A percentile compares a stretch with the other conserved stretches of the same genome.
Conservation (phyloP, 2,113 vertebrate species). For the Pampusana beccarii region DNA sequence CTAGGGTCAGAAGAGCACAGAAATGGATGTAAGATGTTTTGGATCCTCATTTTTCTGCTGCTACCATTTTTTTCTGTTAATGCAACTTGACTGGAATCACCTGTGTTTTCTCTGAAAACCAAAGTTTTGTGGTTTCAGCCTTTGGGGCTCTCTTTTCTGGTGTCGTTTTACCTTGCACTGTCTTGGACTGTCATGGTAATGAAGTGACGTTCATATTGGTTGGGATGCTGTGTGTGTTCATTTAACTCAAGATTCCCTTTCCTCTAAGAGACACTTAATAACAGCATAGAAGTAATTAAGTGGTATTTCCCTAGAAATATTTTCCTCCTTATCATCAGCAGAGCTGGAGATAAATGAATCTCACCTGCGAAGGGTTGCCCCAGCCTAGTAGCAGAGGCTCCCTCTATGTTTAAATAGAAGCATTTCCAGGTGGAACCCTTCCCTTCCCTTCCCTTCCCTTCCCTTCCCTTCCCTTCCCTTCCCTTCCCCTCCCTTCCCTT, state of each 20-base stretch:
- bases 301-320: slow-evolving; percentile 28
- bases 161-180: not conserved
- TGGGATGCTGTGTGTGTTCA: slow-evolving; percentile 18
- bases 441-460: too few relatives aligned
- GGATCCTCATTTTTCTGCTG: not conserved
- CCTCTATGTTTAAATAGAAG: not conserved
- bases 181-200: not conserved
- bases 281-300: slow-evolving; percentile 23
- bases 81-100: not conserved
- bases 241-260: slow-evolving; percentile 30
- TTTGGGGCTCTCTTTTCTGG: not conserved
- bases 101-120: not conserved
- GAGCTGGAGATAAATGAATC: slow-evolving; percentile 3
- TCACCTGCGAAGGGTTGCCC: not conserved
- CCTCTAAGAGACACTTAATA: not conserved
- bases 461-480: too few relatives aligned
- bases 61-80: not conserved
- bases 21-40: not conserved
- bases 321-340: not conserved
- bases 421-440: not conserved
- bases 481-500: too few relatives aligned
- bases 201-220: not conserved
- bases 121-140: not conserved
- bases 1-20: not conserved
- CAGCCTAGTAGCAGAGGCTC: not conserved